Base-by-base conservation (phyloP, 2,888 invertebrate species). In the Eristalis tenax region DNA sequence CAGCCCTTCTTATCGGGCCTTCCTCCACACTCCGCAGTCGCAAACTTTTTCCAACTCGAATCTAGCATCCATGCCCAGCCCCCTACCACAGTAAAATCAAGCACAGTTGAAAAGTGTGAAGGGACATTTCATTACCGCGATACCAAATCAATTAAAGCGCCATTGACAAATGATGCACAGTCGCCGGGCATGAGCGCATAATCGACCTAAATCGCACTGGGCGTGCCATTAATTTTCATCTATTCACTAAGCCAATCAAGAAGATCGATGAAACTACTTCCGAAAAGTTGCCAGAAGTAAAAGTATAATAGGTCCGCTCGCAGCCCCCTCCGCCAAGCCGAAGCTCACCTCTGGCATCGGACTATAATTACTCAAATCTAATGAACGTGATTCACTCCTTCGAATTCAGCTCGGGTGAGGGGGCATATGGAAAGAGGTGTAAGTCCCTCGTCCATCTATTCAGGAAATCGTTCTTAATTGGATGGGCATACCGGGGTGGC, bases 361-460 rank as follows among this genome's bases (percentile, higher is more conserved):
- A 59, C n/a, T 59, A 26, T 73, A 73, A 73, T 73, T 73, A 73
- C 73, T 73, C 63, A 73, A 73, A 64, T 73, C 73, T 50, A 64
- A 73, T 73, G 64, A 64, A 73, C 63, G 73, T 73, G 73, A 73
- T 73, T 73, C 64, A 50, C 63, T 50, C 32, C 13, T 63, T 61
- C 50, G 22, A 50, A 50, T n/a, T 50, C 18, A n/a, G 50, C 0
- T 10, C 8, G 1, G 1, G 32, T 0, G 8, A 10, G 32, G 10
- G 5, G 40, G 15, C 4, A 0, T 15, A 4, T 6, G 15, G 43
- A 8, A 43, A n/a, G 43, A 13, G n/a, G 43, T 15, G 3, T 18
- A 18, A 50, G 50, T 18, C 18, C 18, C 50, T 50, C 50, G 50
- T 18, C 50, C 28, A 73, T 50, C 64, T 64, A 64, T 64, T 23